Percentiles rank a stretch among this genome's conserved stretches.
phyloP scores from a whole-genome alignment of 2,888 invertebrate genomes.

The Pemphredon lugubris region DNA sequence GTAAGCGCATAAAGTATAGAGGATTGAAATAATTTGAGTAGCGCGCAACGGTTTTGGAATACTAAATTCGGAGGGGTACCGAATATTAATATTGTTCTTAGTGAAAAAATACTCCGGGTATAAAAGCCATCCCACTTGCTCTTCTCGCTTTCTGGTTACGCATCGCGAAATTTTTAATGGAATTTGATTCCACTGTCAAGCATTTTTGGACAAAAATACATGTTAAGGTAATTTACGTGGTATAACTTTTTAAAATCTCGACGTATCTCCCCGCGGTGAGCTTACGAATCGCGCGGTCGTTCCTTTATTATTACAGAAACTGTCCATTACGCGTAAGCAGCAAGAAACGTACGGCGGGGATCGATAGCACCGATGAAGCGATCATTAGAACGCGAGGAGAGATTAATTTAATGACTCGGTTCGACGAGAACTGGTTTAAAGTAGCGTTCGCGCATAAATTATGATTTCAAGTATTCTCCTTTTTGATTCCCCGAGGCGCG shows the following conservation, averaged over 20 bases:
- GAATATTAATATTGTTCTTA: neutral
- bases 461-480: slow-evolving; percentile 11
- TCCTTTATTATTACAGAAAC: too few species aligned
- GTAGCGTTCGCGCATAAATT: slow-evolving; percentile 26
- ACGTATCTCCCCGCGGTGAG: too few species aligned
- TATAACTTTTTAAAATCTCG: neutral
- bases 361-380: slow-evolving; percentile 36
- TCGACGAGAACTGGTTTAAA: slow-evolving; percentile 48
- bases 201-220: neutral
- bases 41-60: neutral
- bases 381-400: slow-evolving; percentile 27
- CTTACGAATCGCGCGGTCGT: too few species aligned
- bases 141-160: too few species aligned
- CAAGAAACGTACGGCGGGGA: too few species aligned
- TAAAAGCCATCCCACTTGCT: too few species aligned
- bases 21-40: neutral
- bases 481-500: slow-evolving; percentile 12
- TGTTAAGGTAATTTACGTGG: neutral
- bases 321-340: too few species aligned
- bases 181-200: too few species aligned
- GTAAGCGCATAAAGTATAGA: neutral
- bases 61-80: neutral
- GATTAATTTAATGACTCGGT: slow-evolving; percentile 51
- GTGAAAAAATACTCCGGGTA: neutral
- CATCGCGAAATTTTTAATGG: too few species aligned